These are phyloP conservation scores for Meleagris gallopavo DNA, from an alignment of 2,113 vertebrate genomes.

Conservation along the genomic window DNA sequence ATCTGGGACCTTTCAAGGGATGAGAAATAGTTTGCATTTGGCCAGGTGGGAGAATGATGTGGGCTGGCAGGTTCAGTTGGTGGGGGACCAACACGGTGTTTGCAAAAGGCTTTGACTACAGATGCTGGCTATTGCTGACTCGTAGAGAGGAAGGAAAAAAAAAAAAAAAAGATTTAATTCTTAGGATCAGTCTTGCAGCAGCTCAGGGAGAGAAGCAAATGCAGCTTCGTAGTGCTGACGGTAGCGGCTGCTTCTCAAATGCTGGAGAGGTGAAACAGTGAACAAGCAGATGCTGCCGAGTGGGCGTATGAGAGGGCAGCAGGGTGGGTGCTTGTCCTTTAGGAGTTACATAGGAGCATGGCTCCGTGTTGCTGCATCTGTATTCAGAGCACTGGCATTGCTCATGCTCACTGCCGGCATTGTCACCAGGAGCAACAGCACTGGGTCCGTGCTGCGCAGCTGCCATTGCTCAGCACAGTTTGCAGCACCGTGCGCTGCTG, in stretches of 20 bases:
- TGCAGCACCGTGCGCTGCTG: not conserved
- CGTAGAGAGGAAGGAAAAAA: not conserved
- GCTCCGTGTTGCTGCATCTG: not conserved
- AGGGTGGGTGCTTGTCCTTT: not conserved
- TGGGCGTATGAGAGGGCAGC: not conserved
- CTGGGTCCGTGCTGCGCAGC: not conserved
- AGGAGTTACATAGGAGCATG: not conserved
- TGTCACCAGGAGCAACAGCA: slow-evolving; percentile 29
- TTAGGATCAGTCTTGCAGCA: not conserved
- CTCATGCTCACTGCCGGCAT: not conserved
- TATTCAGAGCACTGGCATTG: not conserved
- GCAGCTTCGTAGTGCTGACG: fast-evolving
- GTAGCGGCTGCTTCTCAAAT: not conserved
- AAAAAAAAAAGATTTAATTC: not conserved
- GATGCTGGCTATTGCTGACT: not conserved
- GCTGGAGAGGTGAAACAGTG: fast-evolving
- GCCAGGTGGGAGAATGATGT: not conserved
- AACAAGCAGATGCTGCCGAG: not conserved
- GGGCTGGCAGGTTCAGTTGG: not conserved
- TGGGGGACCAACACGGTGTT: not conserved
- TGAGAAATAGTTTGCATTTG: not conserved
- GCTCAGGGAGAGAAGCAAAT: not conserved
- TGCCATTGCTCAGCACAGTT: not conserved
- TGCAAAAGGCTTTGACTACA: not conserved
- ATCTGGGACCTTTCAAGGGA: fast-evolving